phyloP scores from a whole-genome alignment of 2,888 invertebrate genomes.

The Xestia sexstrigata region DNA sequence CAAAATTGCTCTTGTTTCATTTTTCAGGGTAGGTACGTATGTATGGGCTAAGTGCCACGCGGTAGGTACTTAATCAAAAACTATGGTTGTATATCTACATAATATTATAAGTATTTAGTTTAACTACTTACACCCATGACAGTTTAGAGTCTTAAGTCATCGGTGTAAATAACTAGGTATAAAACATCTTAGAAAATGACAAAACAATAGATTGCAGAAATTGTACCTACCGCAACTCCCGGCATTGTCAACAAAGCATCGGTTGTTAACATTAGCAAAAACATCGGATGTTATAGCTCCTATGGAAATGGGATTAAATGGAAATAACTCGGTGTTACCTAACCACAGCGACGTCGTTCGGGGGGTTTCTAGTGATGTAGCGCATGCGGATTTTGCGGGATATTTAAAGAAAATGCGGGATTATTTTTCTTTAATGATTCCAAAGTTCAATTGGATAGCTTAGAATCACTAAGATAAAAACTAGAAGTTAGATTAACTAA shows the following conservation, averaged over 20 bases:
- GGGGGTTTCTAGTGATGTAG: conserved; percentile 56
- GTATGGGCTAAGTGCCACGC: too few relatives aligned
- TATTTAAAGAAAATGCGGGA: neutral
- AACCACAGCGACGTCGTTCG: conserved; percentile 70
- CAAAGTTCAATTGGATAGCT: neutral
- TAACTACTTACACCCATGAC: too few relatives aligned
- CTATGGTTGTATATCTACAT: too few relatives aligned
- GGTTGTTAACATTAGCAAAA: conserved; percentile 63
- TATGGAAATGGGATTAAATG: conserved; percentile 81
- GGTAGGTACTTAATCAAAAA: too few relatives aligned
- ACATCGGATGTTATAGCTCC: conserved; percentile 71
- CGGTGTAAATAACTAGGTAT: too few relatives aligned
- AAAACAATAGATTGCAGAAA: conserved; percentile 40
- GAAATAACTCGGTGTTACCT: conserved; percentile 78
- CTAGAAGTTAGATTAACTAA: neutral
- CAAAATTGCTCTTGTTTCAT: too few relatives aligned
- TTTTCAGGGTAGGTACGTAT: too few relatives aligned
- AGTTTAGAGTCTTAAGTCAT: too few relatives aligned
- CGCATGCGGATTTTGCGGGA: conserved; percentile 10
- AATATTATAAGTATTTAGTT: too few relatives aligned
- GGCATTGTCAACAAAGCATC: conserved; percentile 42
- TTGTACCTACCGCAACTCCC: conserved; percentile 6
- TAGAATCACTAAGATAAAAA: too few relatives aligned
- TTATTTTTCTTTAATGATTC: neutral
- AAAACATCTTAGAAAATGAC: conserved; percentile 5